phyloP scores from a whole-genome alignment of 1,140 invertebrate genomes.

The Eriosoma lanigerum region DNA sequence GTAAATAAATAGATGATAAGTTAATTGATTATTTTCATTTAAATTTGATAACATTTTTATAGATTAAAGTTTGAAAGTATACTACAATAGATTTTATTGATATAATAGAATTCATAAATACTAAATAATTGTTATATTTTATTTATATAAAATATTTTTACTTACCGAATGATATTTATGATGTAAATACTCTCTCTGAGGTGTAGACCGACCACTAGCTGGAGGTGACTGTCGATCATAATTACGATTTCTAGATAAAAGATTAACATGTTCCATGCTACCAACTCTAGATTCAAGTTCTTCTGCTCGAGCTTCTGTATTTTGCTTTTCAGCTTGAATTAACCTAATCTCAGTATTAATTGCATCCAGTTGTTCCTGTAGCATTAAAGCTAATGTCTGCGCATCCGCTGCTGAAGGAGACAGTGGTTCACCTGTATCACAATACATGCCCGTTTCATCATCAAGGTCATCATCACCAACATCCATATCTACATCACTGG shows the following conservation, averaged over 20 bases:
- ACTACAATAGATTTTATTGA: no score
- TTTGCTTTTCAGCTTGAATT: constrained; percentile 99
- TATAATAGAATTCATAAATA: no score
- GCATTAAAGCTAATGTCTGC: constrained; percentile 94
- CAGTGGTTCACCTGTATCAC: constrained; percentile 64
- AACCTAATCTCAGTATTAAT: constrained; percentile 98
- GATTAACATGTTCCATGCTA: constrained; percentile 89
- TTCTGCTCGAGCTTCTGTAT: constrained; percentile 93
- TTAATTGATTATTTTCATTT: no score
- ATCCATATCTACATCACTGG: constrained; percentile 76
- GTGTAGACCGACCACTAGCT: constrained; percentile 77
- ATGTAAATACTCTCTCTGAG: constrained; percentile 77
- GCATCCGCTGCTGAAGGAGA: constrained; percentile 77
- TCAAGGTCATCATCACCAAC: constrained; percentile 72
- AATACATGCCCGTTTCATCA: constrained; percentile 72
- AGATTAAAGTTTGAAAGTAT: no score
- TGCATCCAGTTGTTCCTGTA: constrained; percentile 98
- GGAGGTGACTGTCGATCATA: constrained; percentile 75
- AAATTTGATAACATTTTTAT: no score
- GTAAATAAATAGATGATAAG: no score
- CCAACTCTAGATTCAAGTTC: constrained; percentile 96
- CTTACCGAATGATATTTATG: constrained; percentile 83
- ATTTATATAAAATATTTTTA: no score
- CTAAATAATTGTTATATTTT: no score
- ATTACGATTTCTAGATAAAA: constrained; percentile 75